Conservation (phyloP, 2,888 invertebrate genomes). For the Synergus gifuensis region DNA sequence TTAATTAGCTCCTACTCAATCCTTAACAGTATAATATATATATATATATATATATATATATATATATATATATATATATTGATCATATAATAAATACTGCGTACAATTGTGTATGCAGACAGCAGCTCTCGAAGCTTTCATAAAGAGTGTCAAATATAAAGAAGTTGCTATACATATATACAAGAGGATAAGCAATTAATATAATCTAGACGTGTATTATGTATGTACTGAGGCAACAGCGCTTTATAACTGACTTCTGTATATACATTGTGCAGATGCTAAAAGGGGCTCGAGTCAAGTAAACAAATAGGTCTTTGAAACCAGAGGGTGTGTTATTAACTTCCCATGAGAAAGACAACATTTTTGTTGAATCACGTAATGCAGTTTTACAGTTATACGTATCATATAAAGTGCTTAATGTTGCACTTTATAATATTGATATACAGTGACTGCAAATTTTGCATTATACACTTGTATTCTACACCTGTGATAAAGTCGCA, state of each 20-base stretch:
- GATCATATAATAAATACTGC: background rate
- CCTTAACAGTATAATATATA: background rate
- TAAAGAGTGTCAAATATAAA: background rate
- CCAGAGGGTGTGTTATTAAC: slow-evolving; percentile 25
- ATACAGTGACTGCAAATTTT: too few species aligned
- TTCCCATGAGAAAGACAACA: background rate
- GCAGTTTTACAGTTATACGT: too few species aligned
- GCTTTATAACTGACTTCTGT: background rate
- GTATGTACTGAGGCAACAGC: background rate
- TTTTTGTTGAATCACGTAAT: too few species aligned
- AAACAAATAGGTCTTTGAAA: slow-evolving; percentile 14
- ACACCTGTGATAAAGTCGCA: too few species aligned
- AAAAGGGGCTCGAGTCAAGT: slow-evolving; percentile 5
- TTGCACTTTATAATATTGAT: too few species aligned
- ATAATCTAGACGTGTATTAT: background rate
- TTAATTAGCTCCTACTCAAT: background rate
- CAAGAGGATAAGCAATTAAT: background rate
- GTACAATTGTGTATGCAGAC: background rate
- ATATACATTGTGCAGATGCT: slow-evolving; percentile 20
- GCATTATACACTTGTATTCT: too few species aligned
- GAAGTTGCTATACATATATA: background rate
- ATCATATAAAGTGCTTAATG: too few species aligned
- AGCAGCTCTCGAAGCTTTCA: background rate
- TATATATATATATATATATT: too few species aligned
- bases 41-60: too few species aligned